Base-by-base conservation (phyloP, 2,113 vertebrate species). In the Alexandromys fortis region DNA sequence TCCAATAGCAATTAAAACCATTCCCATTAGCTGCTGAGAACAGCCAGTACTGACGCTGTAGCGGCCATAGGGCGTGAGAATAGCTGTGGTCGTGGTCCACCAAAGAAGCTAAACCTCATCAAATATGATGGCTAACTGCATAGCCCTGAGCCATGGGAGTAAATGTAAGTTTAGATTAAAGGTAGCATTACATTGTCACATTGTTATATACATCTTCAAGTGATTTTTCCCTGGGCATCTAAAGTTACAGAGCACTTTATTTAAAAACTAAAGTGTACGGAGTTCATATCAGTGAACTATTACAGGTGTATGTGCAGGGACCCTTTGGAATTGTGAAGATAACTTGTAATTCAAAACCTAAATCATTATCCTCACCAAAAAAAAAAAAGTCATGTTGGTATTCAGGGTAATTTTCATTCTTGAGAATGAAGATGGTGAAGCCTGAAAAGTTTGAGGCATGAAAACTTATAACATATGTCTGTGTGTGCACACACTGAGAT, bases 341-440 rank as follows among this genome's bases (percentile, higher is more conserved):
- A 68, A 26, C 35, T 85, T 38, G 55, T 38, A 79, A 92, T 96
- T 94, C 42, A 75, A 76, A 92, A 95, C 75, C 83, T 83, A 30
- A 42, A n/a, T 95, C 9, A 89, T 76, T 92, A 72, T 19, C 26
- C 24, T 93, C 78, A 77, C 38, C n/a, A n/a, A n/a, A 42, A 42
- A 96, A 95, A 58, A 58, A 96, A 95, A 90, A 7, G 79, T 93
- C 16, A 67, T 79, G n/a, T 78, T 87, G 55, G 19, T 86, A 73
- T 95, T 95, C 77, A 81, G 72, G 17, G 87, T 94, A 86, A 93
- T 52, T 58, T 58, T 21, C 58, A 58, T 58, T 85, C 81, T 95
- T 88, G 42, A 81, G 70, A 90, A 94, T 88, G 77, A 92, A n/a
- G 8, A 33, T 45, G 7, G 45, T 55, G 3, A 94, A 95, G 19